Evolutionary conservation across 2,888 invertebrate genomes (phyloP).

Genomic region (Machimus rusticus): DNA sequence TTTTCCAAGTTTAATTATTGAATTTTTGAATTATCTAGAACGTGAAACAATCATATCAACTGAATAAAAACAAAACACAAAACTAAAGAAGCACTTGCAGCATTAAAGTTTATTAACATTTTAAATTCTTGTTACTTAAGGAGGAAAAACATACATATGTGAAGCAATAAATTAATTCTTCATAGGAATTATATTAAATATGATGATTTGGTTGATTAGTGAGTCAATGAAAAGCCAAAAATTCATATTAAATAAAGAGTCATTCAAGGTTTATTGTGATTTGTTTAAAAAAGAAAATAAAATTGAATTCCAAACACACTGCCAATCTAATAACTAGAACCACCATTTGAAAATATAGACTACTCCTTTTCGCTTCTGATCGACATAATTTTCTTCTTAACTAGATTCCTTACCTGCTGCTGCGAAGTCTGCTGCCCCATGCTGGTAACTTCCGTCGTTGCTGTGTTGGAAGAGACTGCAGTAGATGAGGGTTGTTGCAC

Average conservation of each 20-base stretch:
- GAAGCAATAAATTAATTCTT: not conserved
- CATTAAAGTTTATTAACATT: not conserved
- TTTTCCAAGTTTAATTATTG: not conserved
- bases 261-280: not conserved
- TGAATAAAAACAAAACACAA: not conserved
- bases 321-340: conserved; percentile 27
- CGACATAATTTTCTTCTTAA: conserved; percentile 62
- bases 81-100: not conserved
- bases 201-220: not conserved
- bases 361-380: conserved; percentile 61
- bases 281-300: not conserved
- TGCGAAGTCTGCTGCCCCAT: conserved; percentile 54
- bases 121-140: not conserved
- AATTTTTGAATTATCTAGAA: not conserved
- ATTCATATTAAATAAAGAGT: not conserved
- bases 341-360: conserved; percentile 25
- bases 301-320: not conserved
- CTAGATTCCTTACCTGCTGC: conserved; percentile 62
- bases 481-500: conserved; percentile 63
- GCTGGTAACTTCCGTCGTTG: conserved; percentile 42
- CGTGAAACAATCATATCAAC: not conserved
- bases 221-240: not conserved
- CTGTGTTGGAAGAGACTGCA: conserved; percentile 16
- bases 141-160: not conserved
- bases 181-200: not conserved